Conservation (phyloP, 2,113 vertebrate species). For the Centropus unirufus region DNA sequence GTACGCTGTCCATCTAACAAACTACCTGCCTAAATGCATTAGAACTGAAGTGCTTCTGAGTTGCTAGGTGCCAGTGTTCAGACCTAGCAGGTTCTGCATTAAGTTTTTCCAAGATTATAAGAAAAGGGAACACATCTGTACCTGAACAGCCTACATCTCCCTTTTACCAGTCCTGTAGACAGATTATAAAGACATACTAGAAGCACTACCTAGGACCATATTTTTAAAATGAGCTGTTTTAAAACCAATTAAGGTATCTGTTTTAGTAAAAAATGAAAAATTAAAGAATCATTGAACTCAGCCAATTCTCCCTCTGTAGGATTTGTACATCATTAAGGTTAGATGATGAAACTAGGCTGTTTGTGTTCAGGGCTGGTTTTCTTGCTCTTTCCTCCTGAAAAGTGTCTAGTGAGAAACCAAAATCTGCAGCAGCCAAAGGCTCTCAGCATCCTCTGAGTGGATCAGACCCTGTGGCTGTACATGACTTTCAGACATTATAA, state of each 20-base stretch:
- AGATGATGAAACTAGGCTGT: background rate
- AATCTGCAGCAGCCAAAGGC: background rate
- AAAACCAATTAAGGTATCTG: background rate
- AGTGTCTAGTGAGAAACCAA: background rate
- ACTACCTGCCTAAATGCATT: background rate
- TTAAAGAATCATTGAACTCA: background rate
- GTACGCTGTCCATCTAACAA: background rate
- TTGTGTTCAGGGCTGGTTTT: background rate
- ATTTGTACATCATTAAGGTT: background rate
- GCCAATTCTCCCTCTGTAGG: background rate
- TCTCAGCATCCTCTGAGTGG: background rate
- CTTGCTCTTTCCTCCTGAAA: background rate
- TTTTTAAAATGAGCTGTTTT: background rate
- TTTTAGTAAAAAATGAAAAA: background rate
- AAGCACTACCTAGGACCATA: background rate
- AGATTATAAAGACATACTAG: background rate
- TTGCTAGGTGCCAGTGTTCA: slow-evolving; percentile 26
- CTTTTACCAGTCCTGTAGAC: background rate
- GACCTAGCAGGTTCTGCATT: background rate
- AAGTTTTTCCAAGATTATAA: slow-evolving; percentile 1
- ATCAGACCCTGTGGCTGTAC: background rate
- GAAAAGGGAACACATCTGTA: background rate
- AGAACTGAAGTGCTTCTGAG: background rate
- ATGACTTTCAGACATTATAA: background rate
- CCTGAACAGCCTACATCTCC: background rate